Evolutionary conservation across 1,140 invertebrate species (phyloP).

Genomic region (Diachasmimorpha longicaudata): DNA sequence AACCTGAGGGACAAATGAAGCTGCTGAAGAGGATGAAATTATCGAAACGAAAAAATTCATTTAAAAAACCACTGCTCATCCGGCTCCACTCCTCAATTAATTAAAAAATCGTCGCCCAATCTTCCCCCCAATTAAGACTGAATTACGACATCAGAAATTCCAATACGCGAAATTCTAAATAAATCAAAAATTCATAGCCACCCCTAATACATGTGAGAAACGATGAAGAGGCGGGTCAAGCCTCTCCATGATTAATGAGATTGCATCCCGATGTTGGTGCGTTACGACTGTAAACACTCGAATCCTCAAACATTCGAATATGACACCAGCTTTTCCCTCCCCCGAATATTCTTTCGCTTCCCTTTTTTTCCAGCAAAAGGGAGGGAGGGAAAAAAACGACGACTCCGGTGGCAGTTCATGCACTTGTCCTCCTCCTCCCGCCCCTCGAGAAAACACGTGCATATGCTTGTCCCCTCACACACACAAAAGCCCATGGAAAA

Average conservation of each 20-base stretch:
- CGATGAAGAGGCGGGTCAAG: background rate
- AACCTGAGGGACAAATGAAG: too few relatives aligned
- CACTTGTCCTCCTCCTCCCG: conserved; percentile 17
- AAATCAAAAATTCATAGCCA: background rate
- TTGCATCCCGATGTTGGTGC: conserved; percentile 35
- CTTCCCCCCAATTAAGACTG: too few relatives aligned
- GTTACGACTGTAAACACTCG: conserved; percentile 22
- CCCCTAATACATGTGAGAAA: background rate
- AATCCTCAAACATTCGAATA: background rate
- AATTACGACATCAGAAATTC: background rate
- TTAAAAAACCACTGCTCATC: too few relatives aligned
- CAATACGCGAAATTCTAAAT: background rate
- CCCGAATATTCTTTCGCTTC: background rate
- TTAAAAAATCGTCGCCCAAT: too few relatives aligned
- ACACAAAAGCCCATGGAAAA: background rate
- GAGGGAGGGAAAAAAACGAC: background rate
- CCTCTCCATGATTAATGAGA: background rate
- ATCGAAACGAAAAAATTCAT: too few relatives aligned
- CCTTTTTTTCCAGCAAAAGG: background rate
- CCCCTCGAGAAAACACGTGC: conserved; percentile 19
- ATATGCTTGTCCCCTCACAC: conserved; percentile 17
- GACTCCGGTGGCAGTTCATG: background rate
- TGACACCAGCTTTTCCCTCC: background rate
- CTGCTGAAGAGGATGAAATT: too few relatives aligned
- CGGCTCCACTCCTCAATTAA: too few relatives aligned